Evolutionary conservation across 2,797 vertebrate species (phyloP).

Genomic region (Decapterus maruadsi): DNA sequence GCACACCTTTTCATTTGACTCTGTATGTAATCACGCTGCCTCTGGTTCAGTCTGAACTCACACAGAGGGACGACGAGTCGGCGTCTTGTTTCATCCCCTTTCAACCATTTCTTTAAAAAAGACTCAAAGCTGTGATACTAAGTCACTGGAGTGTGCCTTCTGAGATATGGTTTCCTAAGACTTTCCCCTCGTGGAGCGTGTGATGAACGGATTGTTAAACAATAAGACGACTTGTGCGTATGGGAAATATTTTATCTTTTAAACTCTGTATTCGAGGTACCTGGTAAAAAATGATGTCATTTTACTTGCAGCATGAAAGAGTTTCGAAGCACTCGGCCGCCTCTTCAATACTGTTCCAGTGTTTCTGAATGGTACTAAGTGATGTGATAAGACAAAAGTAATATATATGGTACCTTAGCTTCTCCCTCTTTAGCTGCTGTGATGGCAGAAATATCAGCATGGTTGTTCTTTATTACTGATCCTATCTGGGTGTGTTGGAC

Average conservation of each 20-base stretch:
- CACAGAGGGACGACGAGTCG: not conserved
- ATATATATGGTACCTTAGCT: constrained; percentile 17
- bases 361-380: constrained; percentile 31
- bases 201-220: constrained; percentile 14
- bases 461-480: constrained; percentile 71
- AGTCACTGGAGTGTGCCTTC: not conserved
- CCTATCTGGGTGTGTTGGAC: constrained; percentile 52
- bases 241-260: constrained; percentile 11
- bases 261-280: not conserved
- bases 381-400: constrained; percentile 46
- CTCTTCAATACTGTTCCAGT: constrained; percentile 26
- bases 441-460: constrained; percentile 58
- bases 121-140: not conserved
- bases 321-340: constrained; percentile 19
- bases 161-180: constrained; percentile 4
- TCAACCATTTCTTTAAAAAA: not conserved
- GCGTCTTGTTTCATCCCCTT: not conserved
- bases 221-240: not conserved
- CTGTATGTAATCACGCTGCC: not conserved
- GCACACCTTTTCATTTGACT: not conserved
- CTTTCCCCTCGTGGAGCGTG: not conserved
- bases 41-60: constrained; percentile 7
- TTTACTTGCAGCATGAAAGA: constrained; percentile 12
- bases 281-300: not conserved
- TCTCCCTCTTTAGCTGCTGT: constrained; percentile 45